Percentiles rank a stretch among this genome's conserved stretches.
Conservation (phyloP, 2,113 vertebrate species). For the Tyrannus savana region DNA sequence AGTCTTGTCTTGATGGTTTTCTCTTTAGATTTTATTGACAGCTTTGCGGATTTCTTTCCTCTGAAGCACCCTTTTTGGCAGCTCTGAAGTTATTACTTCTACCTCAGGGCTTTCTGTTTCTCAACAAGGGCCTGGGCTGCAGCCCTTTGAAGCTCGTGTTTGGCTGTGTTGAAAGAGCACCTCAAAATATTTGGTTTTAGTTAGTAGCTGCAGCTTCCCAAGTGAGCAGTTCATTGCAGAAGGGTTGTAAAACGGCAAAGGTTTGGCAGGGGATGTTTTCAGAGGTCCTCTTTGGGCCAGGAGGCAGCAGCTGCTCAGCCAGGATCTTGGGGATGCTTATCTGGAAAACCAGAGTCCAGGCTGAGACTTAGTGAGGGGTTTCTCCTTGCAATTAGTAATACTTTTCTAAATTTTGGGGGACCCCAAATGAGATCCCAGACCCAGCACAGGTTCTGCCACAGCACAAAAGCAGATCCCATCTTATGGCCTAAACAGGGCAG, state of each 20-base stretch:
- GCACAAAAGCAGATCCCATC: background rate
- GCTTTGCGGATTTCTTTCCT: conserved; percentile 46
- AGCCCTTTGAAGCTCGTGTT: conserved; percentile 35
- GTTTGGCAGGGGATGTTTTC: background rate
- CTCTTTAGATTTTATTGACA: conserved; percentile 58
- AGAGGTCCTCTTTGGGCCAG: background rate
- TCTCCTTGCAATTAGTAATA: background rate
- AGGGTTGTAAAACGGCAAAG: background rate
- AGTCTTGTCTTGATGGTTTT: conserved; percentile 4
- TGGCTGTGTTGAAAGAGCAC: conserved; percentile 33
- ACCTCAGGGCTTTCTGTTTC: conserved; percentile 21
- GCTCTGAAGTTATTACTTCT: conserved; percentile 29
- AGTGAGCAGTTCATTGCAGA: background rate
- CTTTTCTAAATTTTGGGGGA: background rate
- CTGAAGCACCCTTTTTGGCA: conserved; percentile 50
- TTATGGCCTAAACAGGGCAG: background rate
- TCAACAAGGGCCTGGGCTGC: conserved; percentile 3
- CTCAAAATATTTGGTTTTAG: conserved; percentile 49
- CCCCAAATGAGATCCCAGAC: background rate
- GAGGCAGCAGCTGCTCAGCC: background rate
- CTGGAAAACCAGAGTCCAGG: background rate
- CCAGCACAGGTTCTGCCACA: background rate
- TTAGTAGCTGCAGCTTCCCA: conserved; percentile 11
- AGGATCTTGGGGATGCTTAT: background rate
- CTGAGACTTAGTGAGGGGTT: background rate